Conservation (phyloP, 2,888 invertebrate species). For the Ischnura elegans region DNA sequence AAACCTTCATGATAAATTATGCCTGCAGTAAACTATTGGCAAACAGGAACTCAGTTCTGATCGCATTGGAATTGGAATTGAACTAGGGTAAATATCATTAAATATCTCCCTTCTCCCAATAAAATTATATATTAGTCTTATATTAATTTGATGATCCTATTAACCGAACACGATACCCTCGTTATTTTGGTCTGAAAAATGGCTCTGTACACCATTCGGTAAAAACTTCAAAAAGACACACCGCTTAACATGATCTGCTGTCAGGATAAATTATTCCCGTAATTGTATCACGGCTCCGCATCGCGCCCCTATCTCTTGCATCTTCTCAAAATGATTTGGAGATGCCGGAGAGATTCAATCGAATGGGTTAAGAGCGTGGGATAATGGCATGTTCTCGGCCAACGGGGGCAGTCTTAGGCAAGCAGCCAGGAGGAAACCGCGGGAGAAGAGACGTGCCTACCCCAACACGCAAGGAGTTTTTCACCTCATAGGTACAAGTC, state of each 20-base stretch:
- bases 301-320: neutral
- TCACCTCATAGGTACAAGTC: neutral
- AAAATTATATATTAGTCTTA: neutral
- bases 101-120: neutral
- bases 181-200: neutral
- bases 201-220: neutral
- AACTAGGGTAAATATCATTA: too few relatives aligned
- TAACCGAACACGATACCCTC: neutral
- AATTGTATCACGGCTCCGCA: neutral
- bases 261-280: conserved; percentile 5
- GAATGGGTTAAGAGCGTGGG: neutral
- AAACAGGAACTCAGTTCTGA: too few relatives aligned
- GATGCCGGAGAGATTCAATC: neutral
- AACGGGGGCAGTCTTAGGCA: neutral
- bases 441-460: neutral
- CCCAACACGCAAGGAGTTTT: conserved; percentile 22
- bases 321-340: neutral
- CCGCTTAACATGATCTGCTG: neutral
- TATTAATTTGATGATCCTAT: neutral
- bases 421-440: neutral
- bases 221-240: neutral
- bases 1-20: too few relatives aligned
- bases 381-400: neutral
- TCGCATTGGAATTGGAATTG: too few relatives aligned
- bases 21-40: too few relatives aligned